Conservation (phyloP, 2,888 invertebrate species). For the Nephrocerus scutellatus region DNA sequence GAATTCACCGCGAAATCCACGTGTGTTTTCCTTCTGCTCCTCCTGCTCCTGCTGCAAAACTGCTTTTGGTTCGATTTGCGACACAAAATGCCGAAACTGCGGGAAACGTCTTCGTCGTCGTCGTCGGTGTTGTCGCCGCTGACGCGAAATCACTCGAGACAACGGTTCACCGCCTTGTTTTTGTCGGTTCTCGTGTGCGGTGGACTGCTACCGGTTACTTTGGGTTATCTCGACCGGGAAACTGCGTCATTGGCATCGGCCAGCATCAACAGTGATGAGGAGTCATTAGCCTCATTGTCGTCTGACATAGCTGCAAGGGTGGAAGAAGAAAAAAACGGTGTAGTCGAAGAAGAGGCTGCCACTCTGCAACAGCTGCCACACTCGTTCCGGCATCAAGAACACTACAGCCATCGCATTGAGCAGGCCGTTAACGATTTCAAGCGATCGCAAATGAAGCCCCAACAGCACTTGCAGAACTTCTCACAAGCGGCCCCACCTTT, state of each 20-base stretch:
- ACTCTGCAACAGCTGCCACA: slow-evolving; percentile 26
- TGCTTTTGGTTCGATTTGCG: too few species aligned
- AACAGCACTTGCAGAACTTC: slow-evolving; percentile 18
- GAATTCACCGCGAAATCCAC: too few species aligned
- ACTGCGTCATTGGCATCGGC: neutral
- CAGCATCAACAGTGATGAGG: neutral
- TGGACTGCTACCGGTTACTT: slow-evolving; percentile 18
- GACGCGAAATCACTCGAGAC: too few species aligned
- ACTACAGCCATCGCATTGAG: slow-evolving; percentile 31
- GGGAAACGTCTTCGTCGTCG: too few species aligned
- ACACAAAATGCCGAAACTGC: too few species aligned
- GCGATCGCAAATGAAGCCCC: slow-evolving; percentile 17
- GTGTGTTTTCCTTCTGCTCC: too few species aligned
- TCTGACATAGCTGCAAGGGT: slow-evolving; percentile 1
- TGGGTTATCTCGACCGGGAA: slow-evolving; percentile 19
- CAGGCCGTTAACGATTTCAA: slow-evolving; percentile 26
- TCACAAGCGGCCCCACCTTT: slow-evolving; percentile 19
- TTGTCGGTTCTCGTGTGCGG: slow-evolving; percentile 16
- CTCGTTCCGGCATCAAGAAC: slow-evolving; percentile 33
- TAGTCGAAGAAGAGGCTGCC: neutral
- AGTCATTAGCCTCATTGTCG: slow-evolving; percentile 5
- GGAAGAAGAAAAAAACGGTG: neutral
- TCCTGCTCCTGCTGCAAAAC: too few species aligned
- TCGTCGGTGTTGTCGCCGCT: too few species aligned
- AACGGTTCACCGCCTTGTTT: too few species aligned